Evolutionary conservation across 2,797 vertebrate species (phyloP), one percentile per base, ranked within the genome.

Genomic region (Halcyon badia): DNA sequence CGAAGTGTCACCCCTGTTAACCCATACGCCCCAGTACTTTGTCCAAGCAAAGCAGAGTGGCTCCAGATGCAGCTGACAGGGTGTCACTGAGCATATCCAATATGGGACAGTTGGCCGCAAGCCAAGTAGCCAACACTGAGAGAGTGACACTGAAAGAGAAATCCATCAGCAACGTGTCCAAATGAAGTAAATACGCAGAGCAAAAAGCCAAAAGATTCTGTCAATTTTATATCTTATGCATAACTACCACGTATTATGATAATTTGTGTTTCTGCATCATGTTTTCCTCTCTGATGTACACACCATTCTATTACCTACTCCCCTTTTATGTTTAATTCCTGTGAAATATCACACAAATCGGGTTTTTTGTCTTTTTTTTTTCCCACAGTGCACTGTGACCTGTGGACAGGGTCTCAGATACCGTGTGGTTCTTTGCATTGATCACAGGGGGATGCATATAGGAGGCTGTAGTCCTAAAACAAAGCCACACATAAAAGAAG

Each of bases 401-500:
- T 99, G 99, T 96, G 99, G 99, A 58, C 99, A 99, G 95, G 99
- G 99, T 31, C 99, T 99, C 89, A 98, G 99, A 95, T 99, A 99
- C 95, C 98, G 99, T 58, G 99, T 99, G 70, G 99, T 99, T 81
- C 98, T 99, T 46, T 99, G 99, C 97, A 99, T 99, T 69, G 99
- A 99, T 96, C 98, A 99, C 96, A 98, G 99, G 62, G 99, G 99
- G 10, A 98, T 99, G 83, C 99, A 99, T 56, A 99, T 99, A 6
- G 99, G 99, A 70, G 99, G 99, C 49, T 99, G 99, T 94, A 99
- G 98, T 93, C 97, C 99, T 58, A 99, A 99, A 97, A 99, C 99
- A 95, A 99, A 99, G 94, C 99, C 99, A 46, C 99, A 99, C 97
- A 99, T 99, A 95, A 99, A 99, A 97, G 99, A 99, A 97, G 99